Evolutionary conservation across 92 coral and sea anemone genomes (phyloP).

Genomic region (Epizoanthus fatuus): DNA sequence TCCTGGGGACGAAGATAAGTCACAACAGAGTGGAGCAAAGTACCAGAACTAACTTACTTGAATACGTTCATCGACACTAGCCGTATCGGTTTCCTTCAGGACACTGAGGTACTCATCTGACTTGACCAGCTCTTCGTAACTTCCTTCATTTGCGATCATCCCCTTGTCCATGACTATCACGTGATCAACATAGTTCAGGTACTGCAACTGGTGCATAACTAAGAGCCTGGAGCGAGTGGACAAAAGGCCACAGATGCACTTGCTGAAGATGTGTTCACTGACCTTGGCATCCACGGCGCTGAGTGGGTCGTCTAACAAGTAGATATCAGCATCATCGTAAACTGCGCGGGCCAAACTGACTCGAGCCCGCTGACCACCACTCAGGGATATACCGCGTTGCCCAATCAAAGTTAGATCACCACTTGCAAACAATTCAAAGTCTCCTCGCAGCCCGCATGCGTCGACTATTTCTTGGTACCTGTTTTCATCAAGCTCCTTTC

Average conservation of each 20-base stretch:
- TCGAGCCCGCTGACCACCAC: conserved; percentile 26
- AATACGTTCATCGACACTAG: too few species aligned
- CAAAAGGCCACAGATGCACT: conserved; percentile 25
- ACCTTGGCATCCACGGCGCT: conserved; percentile 27
- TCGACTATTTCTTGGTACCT: too few species aligned
- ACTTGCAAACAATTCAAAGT: too few species aligned
- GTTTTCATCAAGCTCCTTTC: too few species aligned
- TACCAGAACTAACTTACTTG: too few species aligned
- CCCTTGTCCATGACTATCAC: conserved; percentile 31
- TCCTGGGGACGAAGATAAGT: too few species aligned
- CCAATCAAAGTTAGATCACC: too few species aligned
- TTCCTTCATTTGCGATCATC: conserved; percentile 5
- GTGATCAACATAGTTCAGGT: conserved; percentile 12
- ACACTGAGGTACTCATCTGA: background rate
- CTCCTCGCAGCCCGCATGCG: too few species aligned
- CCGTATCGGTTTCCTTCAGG: too few species aligned
- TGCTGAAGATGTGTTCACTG: conserved; percentile 14
- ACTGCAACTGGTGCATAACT: conserved; percentile 12
- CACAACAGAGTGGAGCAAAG: too few species aligned
- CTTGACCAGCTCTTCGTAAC: conserved; percentile 11
- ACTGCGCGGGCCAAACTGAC: conserved; percentile 21
- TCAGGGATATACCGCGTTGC: background rate
- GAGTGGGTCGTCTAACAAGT: conserved; percentile 8
- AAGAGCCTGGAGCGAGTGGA: conserved; percentile 10
- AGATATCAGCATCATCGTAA: conserved; percentile 12